These are phyloP conservation scores for Ostrea edulis DNA, from an alignment of 1,140 invertebrate genomes.

Conservation along the genomic window DNA sequence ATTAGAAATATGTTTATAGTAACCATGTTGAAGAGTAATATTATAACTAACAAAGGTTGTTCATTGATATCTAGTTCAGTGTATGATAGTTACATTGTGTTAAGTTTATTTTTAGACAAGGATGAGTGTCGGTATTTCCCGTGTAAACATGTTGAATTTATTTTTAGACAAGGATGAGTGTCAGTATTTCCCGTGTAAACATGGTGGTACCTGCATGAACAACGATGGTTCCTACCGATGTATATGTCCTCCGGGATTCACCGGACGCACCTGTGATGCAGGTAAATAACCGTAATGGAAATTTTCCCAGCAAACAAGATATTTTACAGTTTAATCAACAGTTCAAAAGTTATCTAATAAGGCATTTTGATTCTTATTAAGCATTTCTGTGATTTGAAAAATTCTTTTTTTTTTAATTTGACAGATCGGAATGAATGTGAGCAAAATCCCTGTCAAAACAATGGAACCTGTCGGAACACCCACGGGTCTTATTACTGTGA, in stretches of 20 bases:
- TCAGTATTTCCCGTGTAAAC: conserved; percentile 57
- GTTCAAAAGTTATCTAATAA: no score
- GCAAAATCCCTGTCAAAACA: conserved; percentile 44
- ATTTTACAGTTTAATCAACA: no score
- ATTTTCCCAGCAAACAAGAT: background rate
- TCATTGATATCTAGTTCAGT: no score
- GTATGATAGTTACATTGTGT: background rate
- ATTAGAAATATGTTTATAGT: no score
- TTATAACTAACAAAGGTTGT: no score
- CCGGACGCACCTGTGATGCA: conserved; percentile 52
- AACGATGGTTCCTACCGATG: conserved; percentile 60
- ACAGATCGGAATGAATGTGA: conserved; percentile 42
- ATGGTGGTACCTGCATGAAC: conserved; percentile 61
- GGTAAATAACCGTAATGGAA: background rate
- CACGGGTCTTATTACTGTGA: conserved; percentile 45
- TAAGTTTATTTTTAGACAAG: conserved; percentile 20
- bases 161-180: conserved; percentile 55
- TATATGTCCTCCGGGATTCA: conserved; percentile 59
- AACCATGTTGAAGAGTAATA: no score
- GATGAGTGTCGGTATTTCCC: conserved; percentile 58
- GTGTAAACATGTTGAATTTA: conserved; percentile 52
- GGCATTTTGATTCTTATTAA: no score
- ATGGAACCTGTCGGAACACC: conserved; percentile 49
- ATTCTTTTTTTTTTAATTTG: background rate
- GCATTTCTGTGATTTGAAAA: background rate